A percentile compares a stretch with the other conserved stretches of the same genome.
Evolutionary conservation across 1,140 invertebrate genomes (phyloP).

Genomic region (Cherax quadricarinatus): DNA sequence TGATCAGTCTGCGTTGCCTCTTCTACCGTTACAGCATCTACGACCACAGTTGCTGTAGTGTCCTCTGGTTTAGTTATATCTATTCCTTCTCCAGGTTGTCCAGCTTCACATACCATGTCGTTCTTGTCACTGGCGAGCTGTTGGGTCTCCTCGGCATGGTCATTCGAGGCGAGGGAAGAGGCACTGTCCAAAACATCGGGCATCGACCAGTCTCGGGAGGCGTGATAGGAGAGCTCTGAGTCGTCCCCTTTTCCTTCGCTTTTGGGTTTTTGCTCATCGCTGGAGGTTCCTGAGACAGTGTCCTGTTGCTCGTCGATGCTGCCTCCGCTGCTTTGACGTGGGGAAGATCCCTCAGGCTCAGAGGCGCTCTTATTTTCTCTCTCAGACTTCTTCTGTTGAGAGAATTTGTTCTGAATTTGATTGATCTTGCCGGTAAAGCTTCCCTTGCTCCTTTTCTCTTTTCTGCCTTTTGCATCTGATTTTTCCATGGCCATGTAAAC

Average conservation of each 20-base stretch:
- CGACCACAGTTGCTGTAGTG: neutral
- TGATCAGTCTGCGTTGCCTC: neutral
- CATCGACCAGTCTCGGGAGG: slow-evolving; percentile 7
- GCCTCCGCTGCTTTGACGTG: slow-evolving; percentile 16
- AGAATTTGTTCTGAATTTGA: slow-evolving; percentile 29
- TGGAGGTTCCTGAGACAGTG: slow-evolving; percentile 1
- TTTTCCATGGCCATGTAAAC: slow-evolving; percentile 44
- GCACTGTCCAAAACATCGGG: slow-evolving; percentile 27
- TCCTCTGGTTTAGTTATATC: neutral
- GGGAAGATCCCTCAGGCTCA: slow-evolving; percentile 38
- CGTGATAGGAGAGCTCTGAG: slow-evolving; percentile 38
- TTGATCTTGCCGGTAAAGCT: slow-evolving; percentile 33
- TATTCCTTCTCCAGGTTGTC: slow-evolving; percentile 6
- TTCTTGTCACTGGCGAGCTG: neutral
- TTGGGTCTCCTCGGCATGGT: neutral
- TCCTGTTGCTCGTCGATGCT: slow-evolving; percentile 30
- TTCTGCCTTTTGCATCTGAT: neutral
- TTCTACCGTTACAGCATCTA: neutral
- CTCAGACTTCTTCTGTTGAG: slow-evolving; percentile 41
- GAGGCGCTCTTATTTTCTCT: slow-evolving; percentile 30
- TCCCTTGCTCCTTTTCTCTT: slow-evolving; percentile 26
- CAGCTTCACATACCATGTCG: slow-evolving; percentile 29
- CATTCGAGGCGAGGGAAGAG: slow-evolving; percentile 11
- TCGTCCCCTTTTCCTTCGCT: neutral
- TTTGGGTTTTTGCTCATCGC: slow-evolving; percentile 15